Conservation (phyloP, 2,113 vertebrate genomes). For the Sinocyclocheilus anshuiensis region DNA sequence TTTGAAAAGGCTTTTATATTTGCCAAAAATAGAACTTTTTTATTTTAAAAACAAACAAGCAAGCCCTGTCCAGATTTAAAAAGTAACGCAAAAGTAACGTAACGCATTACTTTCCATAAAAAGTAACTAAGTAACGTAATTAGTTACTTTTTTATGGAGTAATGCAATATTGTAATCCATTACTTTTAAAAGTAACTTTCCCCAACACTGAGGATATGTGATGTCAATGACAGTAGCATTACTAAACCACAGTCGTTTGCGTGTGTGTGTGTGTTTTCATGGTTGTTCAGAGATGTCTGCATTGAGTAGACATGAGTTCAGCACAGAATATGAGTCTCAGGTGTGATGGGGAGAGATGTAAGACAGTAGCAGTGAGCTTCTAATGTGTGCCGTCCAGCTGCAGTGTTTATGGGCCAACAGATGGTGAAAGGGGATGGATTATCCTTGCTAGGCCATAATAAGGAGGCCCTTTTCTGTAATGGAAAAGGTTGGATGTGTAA, state of each 20-base stretch:
- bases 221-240: background rate
- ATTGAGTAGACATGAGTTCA: background rate
- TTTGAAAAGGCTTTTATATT: no score
- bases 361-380: background rate
- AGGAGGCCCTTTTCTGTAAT: slow-evolving; percentile 25
- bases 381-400: slow-evolving; percentile 52
- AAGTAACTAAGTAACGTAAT: no score
- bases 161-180: no score
- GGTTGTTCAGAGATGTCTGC: background rate
- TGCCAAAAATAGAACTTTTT: no score
- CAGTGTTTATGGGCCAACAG: slow-evolving; percentile 46
- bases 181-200: no score
- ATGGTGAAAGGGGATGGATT: slow-evolving; percentile 53
- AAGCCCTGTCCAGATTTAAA: no score
- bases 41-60: no score
- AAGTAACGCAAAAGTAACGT: no score
- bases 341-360: slow-evolving; percentile 24
- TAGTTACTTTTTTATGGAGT: no score
- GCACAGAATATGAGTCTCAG: slow-evolving; percentile 10
- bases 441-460: slow-evolving; percentile 33
- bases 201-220: no score
- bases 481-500: background rate
- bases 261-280: background rate
- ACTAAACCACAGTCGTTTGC: background rate
- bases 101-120: no score